phyloP scores from a whole-genome alignment of 92 coral and sea anemone species.

The Palythoa caribaeorum region DNA sequence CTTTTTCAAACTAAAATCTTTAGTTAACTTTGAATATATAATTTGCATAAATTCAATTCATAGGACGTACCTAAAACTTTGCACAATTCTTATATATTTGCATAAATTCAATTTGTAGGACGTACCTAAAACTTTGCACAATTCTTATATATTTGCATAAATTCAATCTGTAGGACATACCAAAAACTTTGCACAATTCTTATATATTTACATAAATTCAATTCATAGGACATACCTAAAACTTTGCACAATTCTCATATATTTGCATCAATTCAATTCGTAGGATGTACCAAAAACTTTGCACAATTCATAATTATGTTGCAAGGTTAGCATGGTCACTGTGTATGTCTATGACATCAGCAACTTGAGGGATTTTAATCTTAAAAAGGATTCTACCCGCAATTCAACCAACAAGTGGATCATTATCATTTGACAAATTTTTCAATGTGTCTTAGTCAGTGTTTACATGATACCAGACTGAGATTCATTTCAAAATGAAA shows the following conservation, averaged over 20 bases:
- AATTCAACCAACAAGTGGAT: not conserved
- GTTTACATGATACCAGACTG: too few species aligned
- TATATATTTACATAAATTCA: not conserved
- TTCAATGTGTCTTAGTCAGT: too few species aligned
- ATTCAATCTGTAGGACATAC: not conserved
- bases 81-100: not conserved
- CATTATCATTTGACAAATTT: not conserved
- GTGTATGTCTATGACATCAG: not conserved
- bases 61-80: not conserved
- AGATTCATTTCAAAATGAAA: too few species aligned
- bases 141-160: not conserved
- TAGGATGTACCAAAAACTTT: not conserved
- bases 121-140: not conserved
- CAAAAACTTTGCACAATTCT: not conserved
- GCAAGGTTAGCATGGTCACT: not conserved
- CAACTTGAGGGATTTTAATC: not conserved
- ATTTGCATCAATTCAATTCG: not conserved
- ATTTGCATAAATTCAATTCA: not conserved
- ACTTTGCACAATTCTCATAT: not conserved
- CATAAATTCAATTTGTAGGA: not conserved
- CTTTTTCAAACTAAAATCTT: not conserved
- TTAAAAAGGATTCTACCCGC: not conserved
- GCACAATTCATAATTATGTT: not conserved
- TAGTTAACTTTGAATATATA: not conserved
- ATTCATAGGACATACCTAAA: not conserved